phyloP scores from a whole-genome alignment of 2,888 invertebrate genomes.

The Dolichopus griseipennis region DNA sequence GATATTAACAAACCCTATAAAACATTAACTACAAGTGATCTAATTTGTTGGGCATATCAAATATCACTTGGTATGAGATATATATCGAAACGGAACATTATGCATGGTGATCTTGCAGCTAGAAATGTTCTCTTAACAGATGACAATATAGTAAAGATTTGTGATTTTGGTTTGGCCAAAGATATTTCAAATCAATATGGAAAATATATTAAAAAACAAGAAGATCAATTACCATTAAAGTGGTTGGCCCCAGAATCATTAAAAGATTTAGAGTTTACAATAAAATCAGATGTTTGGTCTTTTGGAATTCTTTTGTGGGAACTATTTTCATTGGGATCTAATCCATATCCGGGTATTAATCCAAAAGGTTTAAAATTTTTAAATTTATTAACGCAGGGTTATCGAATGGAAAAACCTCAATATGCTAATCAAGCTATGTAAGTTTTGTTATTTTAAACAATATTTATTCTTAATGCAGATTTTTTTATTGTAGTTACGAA shows the following conservation, averaged over 20 bases:
- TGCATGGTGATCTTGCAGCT: slow-evolving; percentile 83
- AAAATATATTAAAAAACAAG: slow-evolving; percentile 83
- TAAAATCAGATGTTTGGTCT: slow-evolving; percentile 92
- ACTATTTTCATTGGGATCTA: slow-evolving; percentile 73
- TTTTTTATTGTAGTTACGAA: slow-evolving; percentile 49
- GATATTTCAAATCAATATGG: slow-evolving; percentile 50
- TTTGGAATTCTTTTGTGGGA: slow-evolving; percentile 88
- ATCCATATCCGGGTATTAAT: slow-evolving; percentile 75
- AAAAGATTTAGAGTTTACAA: slow-evolving; percentile 81
- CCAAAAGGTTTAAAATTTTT: slow-evolving; percentile 59
- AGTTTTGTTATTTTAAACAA: too few species aligned
- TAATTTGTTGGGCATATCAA: slow-evolving; percentile 87
- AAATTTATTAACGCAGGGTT: slow-evolving; percentile 65
- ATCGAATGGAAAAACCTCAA: slow-evolving; percentile 78
- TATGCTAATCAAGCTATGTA: slow-evolving; percentile 73
- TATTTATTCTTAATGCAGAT: too few species aligned
- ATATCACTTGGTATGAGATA: slow-evolving; percentile 94
- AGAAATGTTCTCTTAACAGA: slow-evolving; percentile 83
- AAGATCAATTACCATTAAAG: slow-evolving; percentile 82
- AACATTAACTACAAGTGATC: slow-evolving; percentile 64
- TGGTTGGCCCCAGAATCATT: slow-evolving; percentile 95
- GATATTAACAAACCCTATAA: background rate
- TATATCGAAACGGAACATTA: slow-evolving; percentile 73
- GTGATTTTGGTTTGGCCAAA: slow-evolving; percentile 91
- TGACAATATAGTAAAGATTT: slow-evolving; percentile 87